Evolutionary conservation across 2,888 invertebrate species (phyloP), one percentile per base, ranked within the genome.

Genomic region (Hemistola chrysoprasaria): DNA sequence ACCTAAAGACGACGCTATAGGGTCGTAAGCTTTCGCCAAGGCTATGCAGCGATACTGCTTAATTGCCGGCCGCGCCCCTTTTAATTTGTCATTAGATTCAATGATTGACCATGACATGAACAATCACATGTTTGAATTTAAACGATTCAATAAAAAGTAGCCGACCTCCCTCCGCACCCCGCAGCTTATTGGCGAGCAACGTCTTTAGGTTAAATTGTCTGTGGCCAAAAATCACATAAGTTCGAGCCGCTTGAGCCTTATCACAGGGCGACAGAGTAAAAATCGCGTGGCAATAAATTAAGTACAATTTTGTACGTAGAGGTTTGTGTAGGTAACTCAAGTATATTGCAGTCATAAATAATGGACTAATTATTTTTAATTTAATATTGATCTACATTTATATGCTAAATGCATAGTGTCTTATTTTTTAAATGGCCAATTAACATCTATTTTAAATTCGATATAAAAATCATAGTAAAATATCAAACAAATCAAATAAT

Each of bases 281-380:
- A 55, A 30, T 52, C 45, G 46, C 32, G 44, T 56, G 50, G 44
- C 29, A 43, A 49, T 48, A 50, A 57, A 41, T 63, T 65, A 68
- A 65, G 66, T 67, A 67, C 66, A 56, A 21, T 6, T 59, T 67
- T 67, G 59, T 61, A 66, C 53, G 32, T 29, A 48, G 34, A 47
- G 52, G 47, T 49, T 36, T 47, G 32, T 37, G 37, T 16, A 52
- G 47, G 54, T 49, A 54, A 51, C 49, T 38, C 47, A 41, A 25
- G 39, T 34, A 28, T 23, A 40, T 9, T 24, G 16, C 16, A 4
- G 4, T 16, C 4, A 16, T 16, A 16, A 3, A 3, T 16, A 16
- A 16, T 16, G 4, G n/a, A n/a, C n/a, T n/a, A n/a, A n/a, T n/a
- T n/a, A n/a, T n/a, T n/a, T n/a, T n/a, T n/a, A n/a, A n/a, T n/a